Conservation (phyloP, 2,888 invertebrate species). For the Clistopyga incitator region DNA sequence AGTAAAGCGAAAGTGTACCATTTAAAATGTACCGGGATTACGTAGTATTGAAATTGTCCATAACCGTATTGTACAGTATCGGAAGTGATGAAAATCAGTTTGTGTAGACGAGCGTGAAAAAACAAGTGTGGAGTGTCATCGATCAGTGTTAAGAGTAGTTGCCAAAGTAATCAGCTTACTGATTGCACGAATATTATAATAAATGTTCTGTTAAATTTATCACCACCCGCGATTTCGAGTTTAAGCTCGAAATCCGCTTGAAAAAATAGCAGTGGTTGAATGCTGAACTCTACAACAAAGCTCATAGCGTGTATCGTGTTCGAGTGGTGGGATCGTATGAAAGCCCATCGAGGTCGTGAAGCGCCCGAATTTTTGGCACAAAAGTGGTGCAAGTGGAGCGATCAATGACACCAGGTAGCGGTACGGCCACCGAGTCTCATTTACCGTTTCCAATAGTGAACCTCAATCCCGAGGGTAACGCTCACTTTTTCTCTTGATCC, state of each 20-base stretch:
- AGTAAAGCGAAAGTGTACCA: no score
- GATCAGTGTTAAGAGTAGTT: no score
- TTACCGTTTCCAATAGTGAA: slow-evolving; percentile 10
- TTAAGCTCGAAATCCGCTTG: background rate
- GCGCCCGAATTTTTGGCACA: slow-evolving; percentile 18
- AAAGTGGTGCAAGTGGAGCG: background rate
- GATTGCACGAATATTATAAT: background rate
- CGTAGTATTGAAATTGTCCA: no score
- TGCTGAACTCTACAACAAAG: background rate
- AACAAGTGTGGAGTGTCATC: no score
- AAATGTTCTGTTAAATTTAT: background rate
- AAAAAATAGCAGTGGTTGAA: background rate
- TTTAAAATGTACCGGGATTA: no score
- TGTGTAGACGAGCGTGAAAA: no score
- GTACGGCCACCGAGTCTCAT: background rate
- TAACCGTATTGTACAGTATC: no score
- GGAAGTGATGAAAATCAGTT: no score
- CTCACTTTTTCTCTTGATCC: slow-evolving; percentile 25
- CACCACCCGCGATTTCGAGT: no score
- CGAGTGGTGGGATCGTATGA: slow-evolving; percentile 5
- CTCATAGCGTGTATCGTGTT: background rate
- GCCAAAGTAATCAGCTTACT: no score
- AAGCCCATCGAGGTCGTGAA: slow-evolving; percentile 21
- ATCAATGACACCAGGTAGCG: slow-evolving; percentile 3
- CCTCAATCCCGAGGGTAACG: background rate